phyloP scores from a whole-genome alignment of 2,888 invertebrate species.

The Lamellibrachia columna region DNA sequence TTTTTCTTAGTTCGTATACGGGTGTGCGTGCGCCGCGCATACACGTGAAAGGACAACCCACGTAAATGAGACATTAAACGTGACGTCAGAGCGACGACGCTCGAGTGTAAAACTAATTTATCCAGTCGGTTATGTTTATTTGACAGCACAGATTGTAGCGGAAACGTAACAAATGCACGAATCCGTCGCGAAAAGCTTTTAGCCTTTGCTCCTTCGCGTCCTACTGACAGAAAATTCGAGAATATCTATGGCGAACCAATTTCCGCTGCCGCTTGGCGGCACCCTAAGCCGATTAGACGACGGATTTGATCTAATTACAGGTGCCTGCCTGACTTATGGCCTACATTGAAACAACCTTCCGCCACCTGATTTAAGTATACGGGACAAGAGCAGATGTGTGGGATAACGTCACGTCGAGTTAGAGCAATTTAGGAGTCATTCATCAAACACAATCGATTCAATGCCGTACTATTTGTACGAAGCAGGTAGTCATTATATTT shows the following conservation, averaged over 20 bases:
- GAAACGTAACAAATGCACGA: slow-evolving; percentile 10
- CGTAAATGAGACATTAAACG: not conserved
- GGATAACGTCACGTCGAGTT: not conserved
- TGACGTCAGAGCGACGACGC: not conserved
- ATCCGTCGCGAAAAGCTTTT: not conserved
- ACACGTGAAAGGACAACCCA: not conserved
- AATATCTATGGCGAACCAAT: not conserved
- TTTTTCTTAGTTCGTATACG: not conserved
- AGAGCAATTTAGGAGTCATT: not conserved
- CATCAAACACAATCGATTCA: not conserved
- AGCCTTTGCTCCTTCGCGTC: not conserved
- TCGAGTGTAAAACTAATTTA: not conserved
- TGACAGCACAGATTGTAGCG: slow-evolving; percentile 10
- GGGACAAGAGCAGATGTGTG: not conserved
- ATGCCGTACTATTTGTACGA: not conserved
- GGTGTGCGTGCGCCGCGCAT: not conserved
- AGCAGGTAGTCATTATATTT: not conserved
- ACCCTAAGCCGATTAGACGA: not conserved
- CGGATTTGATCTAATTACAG: not conserved
- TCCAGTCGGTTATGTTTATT: not conserved
- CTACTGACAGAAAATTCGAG: not conserved
- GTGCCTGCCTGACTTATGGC: not conserved
- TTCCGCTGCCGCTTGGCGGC: not conserved
- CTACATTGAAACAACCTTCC: not conserved
- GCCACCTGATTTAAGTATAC: not conserved